Conservation (phyloP, 2,888 invertebrate genomes). For the Doris montereyensis region DNA sequence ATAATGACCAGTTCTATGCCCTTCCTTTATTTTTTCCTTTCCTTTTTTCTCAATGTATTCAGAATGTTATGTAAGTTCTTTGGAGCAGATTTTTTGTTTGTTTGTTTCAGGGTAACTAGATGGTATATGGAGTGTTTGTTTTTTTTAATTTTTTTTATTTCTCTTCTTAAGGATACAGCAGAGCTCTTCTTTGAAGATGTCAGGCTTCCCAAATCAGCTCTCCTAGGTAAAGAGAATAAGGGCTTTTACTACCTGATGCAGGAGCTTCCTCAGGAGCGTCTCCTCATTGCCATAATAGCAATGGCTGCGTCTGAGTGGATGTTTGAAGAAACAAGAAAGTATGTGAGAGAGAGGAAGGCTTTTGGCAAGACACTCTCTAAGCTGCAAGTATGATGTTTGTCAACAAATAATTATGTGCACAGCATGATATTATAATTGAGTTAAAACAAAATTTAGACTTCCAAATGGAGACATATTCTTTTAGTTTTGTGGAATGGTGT, state of each 20-base stretch:
- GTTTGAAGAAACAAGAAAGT: constrained; percentile 73
- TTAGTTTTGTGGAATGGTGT: no score
- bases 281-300: constrained; percentile 70
- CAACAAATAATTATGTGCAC: no score
- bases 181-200: constrained; percentile 74
- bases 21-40: no score
- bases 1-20: no score
- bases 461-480: no score
- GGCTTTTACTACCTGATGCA: constrained; percentile 74
- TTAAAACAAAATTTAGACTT: no score
- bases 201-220: constrained; percentile 68
- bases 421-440: no score
- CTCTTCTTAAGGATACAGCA: constrained; percentile 69
- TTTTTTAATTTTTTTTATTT: not conserved
- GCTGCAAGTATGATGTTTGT: constrained; percentile 65
- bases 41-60: no score
- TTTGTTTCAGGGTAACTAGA: no score
- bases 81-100: no score
- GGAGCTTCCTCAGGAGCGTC: constrained; percentile 74
- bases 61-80: no score
- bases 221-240: constrained; percentile 71
- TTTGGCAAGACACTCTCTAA: constrained; percentile 72
- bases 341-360: constrained; percentile 73
- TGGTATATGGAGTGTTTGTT: no score
- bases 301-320: constrained; percentile 71